Evolutionary conservation across 30 jellyfish, hydroid and myxozoan genomes (phyloP), one percentile per base, ranked within the genome.

Genomic region (Aurelia coerulea): DNA sequence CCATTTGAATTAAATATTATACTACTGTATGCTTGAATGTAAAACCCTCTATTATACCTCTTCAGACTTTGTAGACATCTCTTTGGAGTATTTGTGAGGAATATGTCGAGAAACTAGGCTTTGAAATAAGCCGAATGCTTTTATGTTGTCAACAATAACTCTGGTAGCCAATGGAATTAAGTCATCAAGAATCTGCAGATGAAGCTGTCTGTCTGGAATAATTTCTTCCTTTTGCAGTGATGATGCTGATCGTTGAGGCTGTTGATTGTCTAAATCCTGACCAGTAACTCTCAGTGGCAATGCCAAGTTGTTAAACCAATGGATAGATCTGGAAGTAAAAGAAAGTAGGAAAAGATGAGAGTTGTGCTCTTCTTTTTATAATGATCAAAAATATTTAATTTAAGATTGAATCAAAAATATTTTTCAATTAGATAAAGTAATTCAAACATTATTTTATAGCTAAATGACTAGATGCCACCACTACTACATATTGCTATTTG

Each of bases 1-100:
- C n/a, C n/a, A n/a, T n/a, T n/a, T n/a, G n/a, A n/a, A n/a, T n/a
- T n/a, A n/a, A n/a, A n/a, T n/a, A n/a, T n/a, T n/a, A n/a, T n/a
- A n/a, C n/a, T n/a, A n/a, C n/a, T n/a, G n/a, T n/a, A n/a, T n/a
- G n/a, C n/a, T n/a, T n/a, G n/a, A n/a, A n/a, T n/a, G n/a, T n/a
- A n/a, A n/a, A n/a, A n/a, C n/a, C n/a, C n/a, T n/a, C n/a, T n/a
- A 49, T 15, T 54, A 53, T 65, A 78, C 88, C 79, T 60, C 88
- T 10, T n/a, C 31, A 29, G 88, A 42, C 50, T 78, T 78, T 34
- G 29, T 53, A 8, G 62, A 13, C 88, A 78, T 78, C 69, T 49
- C 79, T 32, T 78, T 53, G 49, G 88, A 60, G 62, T 60, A 78
- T 51, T 78, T 62, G 79, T 78, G 88, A 13, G 65, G 66, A 62